Evolutionary conservation across 2,888 invertebrate species (phyloP).

Genomic region (Gymnoscelis rufifasciata): DNA sequence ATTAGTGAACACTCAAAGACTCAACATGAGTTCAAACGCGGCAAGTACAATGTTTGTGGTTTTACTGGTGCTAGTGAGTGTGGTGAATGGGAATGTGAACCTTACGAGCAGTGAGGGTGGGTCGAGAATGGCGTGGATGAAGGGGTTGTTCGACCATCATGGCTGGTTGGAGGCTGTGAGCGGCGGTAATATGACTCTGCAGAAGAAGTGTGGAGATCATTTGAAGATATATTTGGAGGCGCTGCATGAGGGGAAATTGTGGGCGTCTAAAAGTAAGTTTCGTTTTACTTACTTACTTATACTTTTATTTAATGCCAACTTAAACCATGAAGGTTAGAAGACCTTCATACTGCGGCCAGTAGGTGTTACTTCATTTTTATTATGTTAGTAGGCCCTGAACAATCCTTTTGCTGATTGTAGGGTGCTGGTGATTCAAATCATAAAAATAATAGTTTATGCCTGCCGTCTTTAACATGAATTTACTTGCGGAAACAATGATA

Average conservation of each 20-base stretch:
- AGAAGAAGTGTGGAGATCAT: slow-evolving; percentile 73
- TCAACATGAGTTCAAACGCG: slow-evolving; percentile 32
- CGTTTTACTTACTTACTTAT: neutral
- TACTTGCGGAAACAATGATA: too few species aligned
- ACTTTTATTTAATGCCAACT: too few species aligned
- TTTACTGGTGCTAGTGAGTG: slow-evolving; percentile 65
- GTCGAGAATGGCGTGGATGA: slow-evolving; percentile 82
- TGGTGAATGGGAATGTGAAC: slow-evolving; percentile 61
- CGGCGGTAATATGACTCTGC: slow-evolving; percentile 63
- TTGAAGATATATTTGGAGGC: slow-evolving; percentile 78
- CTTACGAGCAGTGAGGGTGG: slow-evolving; percentile 34
- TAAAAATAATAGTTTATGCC: too few species aligned
- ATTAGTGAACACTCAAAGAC: slow-evolving; percentile 19
- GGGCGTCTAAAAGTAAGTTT: slow-evolving; percentile 89
- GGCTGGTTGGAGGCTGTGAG: slow-evolving; percentile 70
- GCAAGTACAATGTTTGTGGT: slow-evolving; percentile 49
- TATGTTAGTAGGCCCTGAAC: too few species aligned
- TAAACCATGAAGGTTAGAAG: too few species aligned
- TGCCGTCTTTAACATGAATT: too few species aligned
- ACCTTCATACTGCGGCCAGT: too few species aligned
- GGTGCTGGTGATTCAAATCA: too few species aligned
- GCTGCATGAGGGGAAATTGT: slow-evolving; percentile 82
- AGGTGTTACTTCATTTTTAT: too few species aligned
- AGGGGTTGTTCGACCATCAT: slow-evolving; percentile 82
- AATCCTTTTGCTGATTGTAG: too few species aligned